Evolutionary conservation across 1,140 invertebrate species (phyloP).

Genomic region (Argopecten irradians): DNA sequence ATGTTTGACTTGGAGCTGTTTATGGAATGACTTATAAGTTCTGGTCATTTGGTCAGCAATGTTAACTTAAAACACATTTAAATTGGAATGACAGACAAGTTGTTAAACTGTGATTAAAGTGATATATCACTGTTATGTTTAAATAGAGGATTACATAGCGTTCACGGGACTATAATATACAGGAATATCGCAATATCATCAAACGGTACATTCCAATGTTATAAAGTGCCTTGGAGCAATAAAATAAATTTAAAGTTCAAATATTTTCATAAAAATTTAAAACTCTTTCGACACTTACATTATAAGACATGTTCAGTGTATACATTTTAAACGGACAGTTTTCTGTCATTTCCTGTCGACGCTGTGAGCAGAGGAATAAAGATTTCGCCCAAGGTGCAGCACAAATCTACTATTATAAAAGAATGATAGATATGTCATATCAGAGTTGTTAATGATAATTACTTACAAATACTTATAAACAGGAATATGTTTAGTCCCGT

Average conservation of each 20-base stretch:
- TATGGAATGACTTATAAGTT: not conserved
- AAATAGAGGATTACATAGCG: no score
- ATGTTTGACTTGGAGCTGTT: not conserved
- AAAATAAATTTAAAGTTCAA: not conserved
- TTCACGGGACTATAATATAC: not conserved
- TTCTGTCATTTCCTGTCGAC: not conserved
- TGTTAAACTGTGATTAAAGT: not conserved
- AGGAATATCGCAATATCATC: not conserved
- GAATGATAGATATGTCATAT: not conserved
- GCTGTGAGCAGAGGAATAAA: not conserved
- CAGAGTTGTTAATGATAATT: not conserved
- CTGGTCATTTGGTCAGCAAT: not conserved
- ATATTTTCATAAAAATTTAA: not conserved
- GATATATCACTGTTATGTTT: no score
- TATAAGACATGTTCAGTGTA: not conserved
- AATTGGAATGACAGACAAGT: not conserved
- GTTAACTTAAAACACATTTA: not conserved
- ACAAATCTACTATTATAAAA: not conserved
- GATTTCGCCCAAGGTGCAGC: not conserved
- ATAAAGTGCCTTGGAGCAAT: not conserved
- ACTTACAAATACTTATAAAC: not conserved
- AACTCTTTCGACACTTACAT: not conserved
- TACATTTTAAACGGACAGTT: not conserved
- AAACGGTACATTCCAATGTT: not conserved
- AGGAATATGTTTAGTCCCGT: not conserved